phyloP scores from a whole-genome alignment of 2,113 vertebrate species.

The Natator depressus region DNA sequence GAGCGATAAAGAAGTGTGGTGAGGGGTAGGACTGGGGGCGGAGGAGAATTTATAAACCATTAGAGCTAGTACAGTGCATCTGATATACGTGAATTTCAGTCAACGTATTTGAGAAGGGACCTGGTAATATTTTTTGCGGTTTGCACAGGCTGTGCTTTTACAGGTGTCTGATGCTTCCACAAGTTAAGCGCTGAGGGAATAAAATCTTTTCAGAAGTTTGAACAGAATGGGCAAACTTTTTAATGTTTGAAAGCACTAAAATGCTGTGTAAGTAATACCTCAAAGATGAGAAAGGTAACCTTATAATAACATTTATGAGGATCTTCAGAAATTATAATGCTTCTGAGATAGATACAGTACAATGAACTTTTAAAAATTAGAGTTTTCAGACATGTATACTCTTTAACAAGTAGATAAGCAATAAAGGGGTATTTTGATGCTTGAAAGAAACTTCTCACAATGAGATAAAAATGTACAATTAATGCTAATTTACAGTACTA shows the following conservation, averaged over 20 bases:
- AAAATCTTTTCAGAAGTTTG: slow-evolving; percentile 38
- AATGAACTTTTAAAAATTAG: background rate
- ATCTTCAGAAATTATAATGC: rapidly evolving
- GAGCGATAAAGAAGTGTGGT: background rate
- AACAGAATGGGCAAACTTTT: background rate
- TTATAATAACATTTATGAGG: background rate
- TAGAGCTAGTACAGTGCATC: background rate
- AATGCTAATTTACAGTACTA: background rate
- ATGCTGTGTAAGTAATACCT: background rate
- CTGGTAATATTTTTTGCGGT: background rate
- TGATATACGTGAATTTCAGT: background rate
- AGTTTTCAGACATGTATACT: background rate
- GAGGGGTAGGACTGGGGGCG: background rate
- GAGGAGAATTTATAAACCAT: background rate
- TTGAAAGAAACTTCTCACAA: background rate
- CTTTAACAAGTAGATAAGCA: background rate
- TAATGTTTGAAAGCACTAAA: background rate
- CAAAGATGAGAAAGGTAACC: background rate
- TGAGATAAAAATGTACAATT: background rate
- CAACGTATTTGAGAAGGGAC: background rate
- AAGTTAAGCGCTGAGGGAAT: background rate
- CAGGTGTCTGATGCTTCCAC: background rate
- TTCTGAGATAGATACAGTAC: background rate
- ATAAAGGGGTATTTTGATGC: background rate
- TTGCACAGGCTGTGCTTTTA: background rate